Percentiles rank a stretch among this genome's conserved stretches.
These are phyloP conservation scores for Drosophila anceps DNA, from an alignment of 2,888 invertebrate species.

Conservation along the genomic window DNA sequence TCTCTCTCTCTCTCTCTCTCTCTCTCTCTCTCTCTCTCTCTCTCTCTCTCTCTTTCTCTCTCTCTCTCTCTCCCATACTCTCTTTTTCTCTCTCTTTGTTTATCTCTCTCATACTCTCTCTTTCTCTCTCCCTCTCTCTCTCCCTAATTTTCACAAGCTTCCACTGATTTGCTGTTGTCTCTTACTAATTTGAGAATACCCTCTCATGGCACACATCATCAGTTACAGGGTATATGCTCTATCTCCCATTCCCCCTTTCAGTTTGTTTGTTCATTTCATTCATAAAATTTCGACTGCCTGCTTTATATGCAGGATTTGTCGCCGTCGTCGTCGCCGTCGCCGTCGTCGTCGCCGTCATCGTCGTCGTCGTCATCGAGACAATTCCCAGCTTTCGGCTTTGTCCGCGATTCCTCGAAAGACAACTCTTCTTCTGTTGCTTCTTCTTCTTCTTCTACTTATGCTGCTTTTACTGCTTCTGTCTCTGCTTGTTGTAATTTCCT, in stretches of 20 bases:
- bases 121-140: background rate
- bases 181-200: background rate
- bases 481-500: conserved; percentile 26
- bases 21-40: background rate
- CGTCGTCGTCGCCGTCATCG: background rate
- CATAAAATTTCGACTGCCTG: conserved; percentile 29
- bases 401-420: conserved; percentile 30
- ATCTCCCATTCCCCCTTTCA: background rate
- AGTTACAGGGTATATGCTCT: conserved; percentile 3
- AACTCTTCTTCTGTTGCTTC: conserved; percentile 2
- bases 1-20: background rate
- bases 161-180: background rate
- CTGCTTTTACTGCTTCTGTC: background rate
- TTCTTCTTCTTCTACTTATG: background rate
- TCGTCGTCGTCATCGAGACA: background rate
- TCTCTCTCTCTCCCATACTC: background rate
- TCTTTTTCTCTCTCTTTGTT: background rate
- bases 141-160: background rate
- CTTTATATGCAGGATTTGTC: conserved; percentile 18
- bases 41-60: background rate
- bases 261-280: conserved; percentile 23
- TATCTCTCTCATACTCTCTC: background rate
- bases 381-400: conserved; percentile 11
- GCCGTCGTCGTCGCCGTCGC: background rate
- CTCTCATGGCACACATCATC: fast-evolving